Percentiles rank a stretch among this genome's conserved stretches.
Conservation (phyloP, 2,888 invertebrate genomes). For the Trachelus iudaicus region DNA sequence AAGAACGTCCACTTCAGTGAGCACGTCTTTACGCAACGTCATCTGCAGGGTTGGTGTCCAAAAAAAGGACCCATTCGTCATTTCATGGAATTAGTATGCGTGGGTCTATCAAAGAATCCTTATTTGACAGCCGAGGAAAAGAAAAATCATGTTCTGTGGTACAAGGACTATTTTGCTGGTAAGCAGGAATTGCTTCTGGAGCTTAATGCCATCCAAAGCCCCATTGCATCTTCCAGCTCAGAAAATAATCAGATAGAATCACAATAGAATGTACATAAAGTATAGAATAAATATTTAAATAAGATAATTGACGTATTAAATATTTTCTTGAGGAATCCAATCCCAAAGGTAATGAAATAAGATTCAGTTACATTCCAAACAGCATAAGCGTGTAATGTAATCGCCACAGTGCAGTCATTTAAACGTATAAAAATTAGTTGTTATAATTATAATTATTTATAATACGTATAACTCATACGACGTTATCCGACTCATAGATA, state of each 20-base stretch:
- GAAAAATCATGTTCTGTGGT: conserved; percentile 91
- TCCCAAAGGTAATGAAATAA: not conserved
- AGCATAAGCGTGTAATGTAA: not conserved
- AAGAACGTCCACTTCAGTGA: conserved; percentile 85
- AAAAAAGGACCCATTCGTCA: conserved; percentile 89
- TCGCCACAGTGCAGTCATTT: not conserved
- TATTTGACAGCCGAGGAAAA: conserved; percentile 90
- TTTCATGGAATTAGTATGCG: conserved; percentile 96
- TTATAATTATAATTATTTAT: not conserved
- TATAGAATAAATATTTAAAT: not conserved
- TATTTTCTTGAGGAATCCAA: not conserved
- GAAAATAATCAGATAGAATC: not conserved
- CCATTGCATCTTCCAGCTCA: not conserved
- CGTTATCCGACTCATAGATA: not conserved
- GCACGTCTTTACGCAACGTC: conserved; percentile 91
- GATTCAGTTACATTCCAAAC: not conserved
- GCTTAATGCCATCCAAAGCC: conserved; percentile 69
- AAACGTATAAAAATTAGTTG: not conserved
- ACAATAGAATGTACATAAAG: not conserved
- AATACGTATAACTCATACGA: not conserved
- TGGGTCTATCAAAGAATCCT: conserved; percentile 94
- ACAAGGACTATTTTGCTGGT: conserved; percentile 85
- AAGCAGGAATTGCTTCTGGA: conserved; percentile 80
- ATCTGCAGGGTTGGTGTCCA: conserved; percentile 91
- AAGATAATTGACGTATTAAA: not conserved